These are phyloP conservation scores for Actinia tenebrosa DNA, from an alignment of 64 coral and sea anemone species.

Conservation along the genomic window DNA sequence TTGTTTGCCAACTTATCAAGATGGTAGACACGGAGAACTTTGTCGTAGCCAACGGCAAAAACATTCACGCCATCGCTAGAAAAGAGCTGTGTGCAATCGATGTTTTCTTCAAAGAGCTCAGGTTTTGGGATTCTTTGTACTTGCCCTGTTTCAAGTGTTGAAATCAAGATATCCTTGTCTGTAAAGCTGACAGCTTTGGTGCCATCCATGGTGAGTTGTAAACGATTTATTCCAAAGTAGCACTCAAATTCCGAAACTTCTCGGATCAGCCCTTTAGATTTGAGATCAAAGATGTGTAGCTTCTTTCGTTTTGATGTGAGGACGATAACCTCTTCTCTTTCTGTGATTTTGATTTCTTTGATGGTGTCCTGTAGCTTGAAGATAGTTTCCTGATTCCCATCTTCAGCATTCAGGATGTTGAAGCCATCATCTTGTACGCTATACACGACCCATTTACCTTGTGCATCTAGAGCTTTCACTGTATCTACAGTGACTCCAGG, in stretches of 20 bases:
- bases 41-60: constrained; percentile 25
- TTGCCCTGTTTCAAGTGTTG: not conserved
- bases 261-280: constrained; percentile 43
- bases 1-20: not conserved
- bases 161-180: constrained; percentile 3
- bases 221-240: constrained; percentile 32
- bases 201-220: constrained; percentile 77
- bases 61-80: constrained; percentile 2
- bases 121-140: not conserved
- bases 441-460: constrained; percentile 48
- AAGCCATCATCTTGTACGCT: constrained; percentile 35
- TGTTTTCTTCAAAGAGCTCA: not conserved
- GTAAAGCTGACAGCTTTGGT: constrained; percentile 52
- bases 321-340: constrained; percentile 55
- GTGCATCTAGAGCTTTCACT: constrained; percentile 51
- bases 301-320: constrained; percentile 17
- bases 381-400: constrained; percentile 47
- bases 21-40: constrained; percentile 25
- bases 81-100: constrained; percentile 25
- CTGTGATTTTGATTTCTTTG: constrained; percentile 69
- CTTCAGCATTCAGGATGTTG: constrained; percentile 47
- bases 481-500: constrained; percentile 45
- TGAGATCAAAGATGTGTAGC: constrained; percentile 57
- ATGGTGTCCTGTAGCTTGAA: constrained; percentile 35
- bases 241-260: constrained; percentile 69